Evolutionary conservation across 2,113 vertebrate species (phyloP).

Genomic region (Lepus americanus): DNA sequence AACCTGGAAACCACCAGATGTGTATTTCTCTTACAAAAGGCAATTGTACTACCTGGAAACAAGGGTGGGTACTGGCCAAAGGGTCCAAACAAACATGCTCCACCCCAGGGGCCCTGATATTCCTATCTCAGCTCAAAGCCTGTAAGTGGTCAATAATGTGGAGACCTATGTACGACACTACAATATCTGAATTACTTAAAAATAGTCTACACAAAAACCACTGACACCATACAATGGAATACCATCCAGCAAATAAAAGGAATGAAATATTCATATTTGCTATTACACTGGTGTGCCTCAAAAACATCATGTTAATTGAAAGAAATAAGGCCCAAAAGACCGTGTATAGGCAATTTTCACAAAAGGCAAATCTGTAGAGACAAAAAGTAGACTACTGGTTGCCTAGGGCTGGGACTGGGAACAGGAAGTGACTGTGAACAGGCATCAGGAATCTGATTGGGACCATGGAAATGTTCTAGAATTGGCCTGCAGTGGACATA

Average conservation of each 20-base stretch:
- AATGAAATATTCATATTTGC: neutral
- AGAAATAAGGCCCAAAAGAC: neutral
- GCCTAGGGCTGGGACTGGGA: neutral
- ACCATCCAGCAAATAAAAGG: constrained; percentile 18
- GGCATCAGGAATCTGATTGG: neutral
- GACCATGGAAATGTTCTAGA: neutral
- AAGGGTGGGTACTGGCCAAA: neutral
- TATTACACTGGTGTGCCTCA: neutral
- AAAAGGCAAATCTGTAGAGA: neutral
- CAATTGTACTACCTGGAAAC: neutral
- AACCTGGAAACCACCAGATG: constrained; percentile 24
- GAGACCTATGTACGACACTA: neutral
- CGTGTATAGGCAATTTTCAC: neutral
- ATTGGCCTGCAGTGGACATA: neutral
- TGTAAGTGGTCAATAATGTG: neutral
- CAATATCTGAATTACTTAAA: constrained; percentile 7
- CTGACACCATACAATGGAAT: neutral
- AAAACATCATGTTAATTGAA: neutral
- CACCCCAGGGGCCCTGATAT: neutral
- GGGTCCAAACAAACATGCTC: neutral
- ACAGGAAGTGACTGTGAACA: neutral
- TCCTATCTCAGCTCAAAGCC: constrained; percentile 6
- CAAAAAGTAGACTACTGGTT: neutral
- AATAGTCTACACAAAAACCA: constrained; percentile 26
- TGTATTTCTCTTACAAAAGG: constrained; percentile 13